Evolutionary conservation across 2,888 invertebrate genomes (phyloP).

Genomic region (Ormyrus pomaceus): DNA sequence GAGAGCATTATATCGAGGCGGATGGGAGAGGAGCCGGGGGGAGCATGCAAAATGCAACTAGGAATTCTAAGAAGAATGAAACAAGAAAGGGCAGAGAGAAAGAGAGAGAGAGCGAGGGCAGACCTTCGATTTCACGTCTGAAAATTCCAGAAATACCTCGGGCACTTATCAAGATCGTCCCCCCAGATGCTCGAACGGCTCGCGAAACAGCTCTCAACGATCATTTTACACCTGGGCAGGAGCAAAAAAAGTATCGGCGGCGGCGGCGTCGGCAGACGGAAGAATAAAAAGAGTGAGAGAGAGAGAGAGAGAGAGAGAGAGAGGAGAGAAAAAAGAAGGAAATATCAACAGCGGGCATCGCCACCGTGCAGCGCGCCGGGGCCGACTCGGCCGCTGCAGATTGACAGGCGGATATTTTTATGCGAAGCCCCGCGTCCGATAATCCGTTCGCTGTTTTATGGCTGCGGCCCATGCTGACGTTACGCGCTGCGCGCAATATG

Average conservation of each 20-base stretch:
- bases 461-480: constrained; percentile 67
- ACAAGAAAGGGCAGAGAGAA: neutral
- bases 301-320: constrained; percentile 15
- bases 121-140: constrained; percentile 20
- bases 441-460: constrained; percentile 72
- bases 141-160: constrained; percentile 41
- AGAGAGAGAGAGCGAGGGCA: constrained; percentile 5
- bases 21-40: too few relatives aligned
- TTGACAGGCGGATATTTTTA: constrained; percentile 73
- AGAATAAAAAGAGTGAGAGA: constrained; percentile 19
- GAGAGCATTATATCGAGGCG: too few relatives aligned
- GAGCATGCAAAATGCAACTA: too few relatives aligned
- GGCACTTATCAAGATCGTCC: constrained; percentile 45
- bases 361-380: constrained; percentile 1
- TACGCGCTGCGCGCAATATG: constrained; percentile 59
- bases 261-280: neutral
- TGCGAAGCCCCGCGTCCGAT: constrained; percentile 72
- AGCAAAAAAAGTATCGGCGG: neutral
- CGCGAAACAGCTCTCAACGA: constrained; percentile 20
- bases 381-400: constrained; percentile 57
- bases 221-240: constrained; percentile 42
- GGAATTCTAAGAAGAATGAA: neutral
- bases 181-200: constrained; percentile 24
- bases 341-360: constrained; percentile 45
- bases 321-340: constrained; percentile 44